Evolutionary conservation across 1,140 invertebrate genomes (phyloP), one percentile per base, ranked within the genome.

Genomic region (Venturia canescens): DNA sequence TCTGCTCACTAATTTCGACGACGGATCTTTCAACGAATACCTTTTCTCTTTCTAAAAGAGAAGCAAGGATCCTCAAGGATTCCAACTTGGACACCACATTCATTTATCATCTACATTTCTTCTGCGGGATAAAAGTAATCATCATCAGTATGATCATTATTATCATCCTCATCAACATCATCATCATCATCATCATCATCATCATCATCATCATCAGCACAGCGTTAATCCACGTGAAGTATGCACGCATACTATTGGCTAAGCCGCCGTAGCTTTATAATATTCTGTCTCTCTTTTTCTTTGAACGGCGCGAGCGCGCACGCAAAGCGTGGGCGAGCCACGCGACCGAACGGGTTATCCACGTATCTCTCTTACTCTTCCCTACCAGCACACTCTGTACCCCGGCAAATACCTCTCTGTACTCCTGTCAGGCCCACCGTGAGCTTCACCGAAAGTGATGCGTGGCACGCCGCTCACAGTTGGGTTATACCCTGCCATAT

Each of bases 321-420:
- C 84, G 81, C 82, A 84, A 86, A 57, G 88, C 87, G 88, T 89
- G 84, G 88, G 88, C 84, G 86, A 66, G 87, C 88, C 88, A 89
- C 88, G 88, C 88, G 88, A 89, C 88, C 83, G 75, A 85, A 89
- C 88, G 87, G 85, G 88, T 89, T 89, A 87, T 79, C 76, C 77
- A 60, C 79, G 78, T 66, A 26, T 60, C 34, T 77, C 66, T 18
- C 53, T 60, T 29, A 21, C 44, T 67, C 70, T 16, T 70, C 63
- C 31, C 31, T 66, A 27, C 57, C 57, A 44, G 26, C 21, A 23
- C 23, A 23, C 23, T 21, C 15, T 15, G 31, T 69, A 63, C 60
- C 60, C 60, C 60, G 60, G n/a, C 60, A 26, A 63, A 26, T 21
- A 26, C 60, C 60, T 13, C 60, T 63, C 60, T 63, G 21, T 38